phyloP scores from a whole-genome alignment of 2,888 invertebrate genomes.

The Emmelina monodactyla region DNA sequence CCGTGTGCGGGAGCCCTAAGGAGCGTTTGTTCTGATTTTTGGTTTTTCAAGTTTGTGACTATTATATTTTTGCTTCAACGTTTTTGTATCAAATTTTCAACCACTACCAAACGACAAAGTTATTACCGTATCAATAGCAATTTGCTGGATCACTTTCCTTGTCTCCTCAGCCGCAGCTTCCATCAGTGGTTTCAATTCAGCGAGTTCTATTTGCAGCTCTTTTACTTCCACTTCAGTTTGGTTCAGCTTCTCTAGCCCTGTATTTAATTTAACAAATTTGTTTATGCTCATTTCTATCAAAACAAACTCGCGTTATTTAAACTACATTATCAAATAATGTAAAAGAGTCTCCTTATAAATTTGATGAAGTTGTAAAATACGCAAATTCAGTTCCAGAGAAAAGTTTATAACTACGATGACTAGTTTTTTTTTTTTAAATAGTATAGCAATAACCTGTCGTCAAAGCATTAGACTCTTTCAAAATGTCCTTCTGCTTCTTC shows the following conservation, averaged over 20 bases:
- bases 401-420: background rate
- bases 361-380: too few relatives aligned
- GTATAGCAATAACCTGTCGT: conserved; percentile 57
- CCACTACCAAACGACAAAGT: too few relatives aligned
- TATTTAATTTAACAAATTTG: background rate
- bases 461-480: conserved; percentile 63
- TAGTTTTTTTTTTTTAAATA: background rate
- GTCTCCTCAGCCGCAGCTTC: conserved; percentile 81
- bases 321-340: background rate
- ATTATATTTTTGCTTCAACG: too few relatives aligned
- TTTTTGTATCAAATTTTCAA: too few relatives aligned
- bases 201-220: conserved; percentile 80
- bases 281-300: background rate
- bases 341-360: too few relatives aligned
- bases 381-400: background rate
- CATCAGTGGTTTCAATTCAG: conserved; percentile 82
- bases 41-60: too few relatives aligned
- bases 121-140: conserved; percentile 75
- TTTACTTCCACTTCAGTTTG: conserved; percentile 83
- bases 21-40: too few relatives aligned
- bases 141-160: conserved; percentile 78
- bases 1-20: too few relatives aligned
- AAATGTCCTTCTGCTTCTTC: conserved; percentile 69
- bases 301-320: background rate
- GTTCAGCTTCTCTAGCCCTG: conserved; percentile 81